phyloP scores from a whole-genome alignment of 2,797 vertebrate genomes.

The Saxicola maurus region DNA sequence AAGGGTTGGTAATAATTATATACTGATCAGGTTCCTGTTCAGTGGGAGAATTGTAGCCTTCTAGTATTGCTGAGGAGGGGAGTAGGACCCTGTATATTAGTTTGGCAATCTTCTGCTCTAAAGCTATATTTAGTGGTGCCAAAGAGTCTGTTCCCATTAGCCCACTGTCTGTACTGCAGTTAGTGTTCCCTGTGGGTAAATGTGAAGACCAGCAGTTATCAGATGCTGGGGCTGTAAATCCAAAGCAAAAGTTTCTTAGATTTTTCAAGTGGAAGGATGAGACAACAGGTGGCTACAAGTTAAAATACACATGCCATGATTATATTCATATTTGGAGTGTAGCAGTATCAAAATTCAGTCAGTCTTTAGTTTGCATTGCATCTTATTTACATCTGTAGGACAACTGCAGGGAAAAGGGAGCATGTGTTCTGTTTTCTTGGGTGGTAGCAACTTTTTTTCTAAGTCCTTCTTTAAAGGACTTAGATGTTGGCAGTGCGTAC shows the following conservation, averaged over 20 bases:
- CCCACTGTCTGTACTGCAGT: background rate
- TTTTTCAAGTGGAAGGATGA: background rate
- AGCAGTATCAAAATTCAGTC: background rate
- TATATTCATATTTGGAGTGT: background rate
- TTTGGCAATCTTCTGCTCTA: background rate
- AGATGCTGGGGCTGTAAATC: background rate
- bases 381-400: background rate
- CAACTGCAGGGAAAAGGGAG: background rate
- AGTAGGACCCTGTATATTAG: background rate
- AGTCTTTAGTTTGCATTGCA: background rate
- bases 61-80: background rate
- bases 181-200: background rate
- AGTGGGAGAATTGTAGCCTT: background rate
- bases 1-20: background rate
- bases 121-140: conserved; percentile 36
- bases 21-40: conserved; percentile 21
- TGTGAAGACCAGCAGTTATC: background rate
- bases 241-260: background rate
- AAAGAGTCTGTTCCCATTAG: conserved; percentile 41
- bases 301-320: background rate
- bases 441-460: background rate
- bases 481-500: background rate
- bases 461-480: background rate
- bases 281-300: background rate
- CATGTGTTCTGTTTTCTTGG: background rate